Evolutionary conservation across 2,888 invertebrate genomes (phyloP), one percentile per base, ranked within the genome.

Genomic region (Dendrolimus pini): DNA sequence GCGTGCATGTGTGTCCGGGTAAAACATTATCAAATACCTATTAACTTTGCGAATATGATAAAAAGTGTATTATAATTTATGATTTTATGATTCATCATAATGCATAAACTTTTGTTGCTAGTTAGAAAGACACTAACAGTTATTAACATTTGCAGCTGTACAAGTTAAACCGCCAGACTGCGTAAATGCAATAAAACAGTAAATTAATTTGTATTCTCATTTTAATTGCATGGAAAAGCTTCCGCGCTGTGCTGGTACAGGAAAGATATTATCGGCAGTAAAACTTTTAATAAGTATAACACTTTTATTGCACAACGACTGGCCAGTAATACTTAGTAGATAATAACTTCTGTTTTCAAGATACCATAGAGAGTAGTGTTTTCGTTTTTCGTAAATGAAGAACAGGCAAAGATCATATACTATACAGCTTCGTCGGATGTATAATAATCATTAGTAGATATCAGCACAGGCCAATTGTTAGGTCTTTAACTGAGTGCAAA

Each of bases 221-320:
- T 65, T 66, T 71, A 64, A 67, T 66, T 63, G 62, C 64, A 47
- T 62, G 59, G 68, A 68, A 69, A 71, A 70, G 53, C 57, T 61
- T 60, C 54, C 52, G 57, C 60, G 53, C 56, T 56, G 55, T 55
- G 58, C 47, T 54, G 68, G 62, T 66, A 68, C 70, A 68, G 64
- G 64, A 61, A 60, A 65, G 76, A 79, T 80, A 80, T 68, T 62
- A 82, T 80, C 79, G 66, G 67, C 70, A 68, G 65, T 75, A 72
- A 71, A 71, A 67, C 63, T 68, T 66, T 56, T 56, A 59, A 56
- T 60, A 60, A 60, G 57, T 56, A 57, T 30, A 30, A 30, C 55
- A 58, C 54, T 56, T 58, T 60, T 62, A 60, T 61, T 57, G 54
- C 30, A 47, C 47, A 8, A 47, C 47, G 12, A 47, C 9, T 47